These are phyloP conservation scores for Aythya fuligula DNA, from an alignment of 2,797 vertebrate species.

Conservation along the genomic window DNA sequence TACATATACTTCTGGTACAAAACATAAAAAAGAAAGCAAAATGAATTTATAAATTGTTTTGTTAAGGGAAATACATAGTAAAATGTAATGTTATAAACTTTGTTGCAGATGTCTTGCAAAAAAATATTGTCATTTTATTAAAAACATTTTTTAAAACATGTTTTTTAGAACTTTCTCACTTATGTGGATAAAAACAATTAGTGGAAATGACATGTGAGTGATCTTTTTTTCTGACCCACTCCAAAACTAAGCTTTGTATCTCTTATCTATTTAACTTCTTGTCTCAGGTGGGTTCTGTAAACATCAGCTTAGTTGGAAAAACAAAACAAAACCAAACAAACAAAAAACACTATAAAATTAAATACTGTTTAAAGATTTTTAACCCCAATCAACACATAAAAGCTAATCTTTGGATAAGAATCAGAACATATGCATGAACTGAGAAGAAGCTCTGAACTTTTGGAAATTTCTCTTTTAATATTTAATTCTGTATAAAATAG, in stretches of 20 bases:
- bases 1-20: too few relatives aligned
- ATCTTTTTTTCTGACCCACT: neutral
- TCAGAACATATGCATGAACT: neutral
- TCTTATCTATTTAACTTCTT: neutral
- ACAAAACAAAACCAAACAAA: neutral
- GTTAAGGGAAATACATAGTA: too few relatives aligned
- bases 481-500: conserved; percentile 22
- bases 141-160: neutral
- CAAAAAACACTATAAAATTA: neutral
- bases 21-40: too few relatives aligned
- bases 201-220: fast-evolving
- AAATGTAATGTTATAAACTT: neutral
- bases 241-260: neutral
- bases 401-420: neutral
- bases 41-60: too few relatives aligned
- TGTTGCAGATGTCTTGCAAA: neutral
- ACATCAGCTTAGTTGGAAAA: neutral
- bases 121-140: neutral
- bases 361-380: neutral
- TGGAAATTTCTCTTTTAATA: neutral
- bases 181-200: neutral
- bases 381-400: neutral
- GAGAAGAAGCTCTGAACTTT: neutral
- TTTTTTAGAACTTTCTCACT: neutral
- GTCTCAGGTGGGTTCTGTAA: neutral